Percentiles rank a stretch among this genome's conserved stretches.
Evolutionary conservation across 2,113 vertebrate genomes (phyloP).

Genomic region (Podocnemis expansa): DNA sequence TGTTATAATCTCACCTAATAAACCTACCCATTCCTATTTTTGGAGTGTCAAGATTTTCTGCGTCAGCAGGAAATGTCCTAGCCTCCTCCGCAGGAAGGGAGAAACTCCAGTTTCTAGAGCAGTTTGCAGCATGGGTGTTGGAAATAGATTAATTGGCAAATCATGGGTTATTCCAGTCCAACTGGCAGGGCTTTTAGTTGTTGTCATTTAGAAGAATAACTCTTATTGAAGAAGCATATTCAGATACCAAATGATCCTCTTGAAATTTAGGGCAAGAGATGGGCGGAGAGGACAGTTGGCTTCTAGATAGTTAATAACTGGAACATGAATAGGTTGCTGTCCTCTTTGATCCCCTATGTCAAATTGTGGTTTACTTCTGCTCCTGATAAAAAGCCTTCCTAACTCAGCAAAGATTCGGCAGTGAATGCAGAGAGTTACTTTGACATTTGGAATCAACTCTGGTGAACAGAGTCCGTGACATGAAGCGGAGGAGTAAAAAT

Average conservation of each 20-base stretch:
- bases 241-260: background rate
- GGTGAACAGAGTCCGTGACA: background rate
- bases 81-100: accelerated
- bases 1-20: background rate
- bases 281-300: background rate
- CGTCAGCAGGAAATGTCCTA: accelerated
- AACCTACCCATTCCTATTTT: accelerated
- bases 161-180: background rate
- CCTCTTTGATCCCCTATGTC: no score
- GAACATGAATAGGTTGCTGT: background rate
- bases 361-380: background rate
- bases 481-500: conserved; percentile 36
- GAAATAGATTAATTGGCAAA: background rate
- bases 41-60: background rate
- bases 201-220: background rate
- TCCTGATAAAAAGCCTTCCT: background rate
- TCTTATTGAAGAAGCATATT: background rate
- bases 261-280: background rate
- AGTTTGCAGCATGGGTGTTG: background rate
- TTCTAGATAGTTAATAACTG: background rate
- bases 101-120: background rate
- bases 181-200: background rate
- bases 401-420: background rate
- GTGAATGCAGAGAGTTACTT: background rate
- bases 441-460: conserved; percentile 36